Conservation (phyloP, 2,113 vertebrate genomes). For the Mionectes macconnelli region DNA sequence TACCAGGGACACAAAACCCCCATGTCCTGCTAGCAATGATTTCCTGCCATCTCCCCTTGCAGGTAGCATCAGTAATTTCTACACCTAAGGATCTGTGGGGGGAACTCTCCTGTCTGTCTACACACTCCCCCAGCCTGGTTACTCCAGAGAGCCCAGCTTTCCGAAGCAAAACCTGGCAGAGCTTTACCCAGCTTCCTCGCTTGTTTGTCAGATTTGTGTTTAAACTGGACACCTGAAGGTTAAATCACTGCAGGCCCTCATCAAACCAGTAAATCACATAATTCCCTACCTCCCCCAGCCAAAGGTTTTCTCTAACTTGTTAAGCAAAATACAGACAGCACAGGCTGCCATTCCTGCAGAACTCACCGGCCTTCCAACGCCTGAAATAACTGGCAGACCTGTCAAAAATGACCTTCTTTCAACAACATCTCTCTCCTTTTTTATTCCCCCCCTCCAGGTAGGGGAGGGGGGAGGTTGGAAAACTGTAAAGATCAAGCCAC, state of each 20-base stretch:
- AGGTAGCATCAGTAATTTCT: background rate
- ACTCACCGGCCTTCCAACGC: slow-evolving; percentile 20
- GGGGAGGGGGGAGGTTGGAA: slow-evolving; percentile 31
- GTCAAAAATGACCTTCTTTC: slow-evolving; percentile 78
- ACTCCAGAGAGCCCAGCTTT: background rate
- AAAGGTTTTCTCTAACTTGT: slow-evolving; percentile 31
- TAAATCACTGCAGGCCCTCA: slow-evolving; percentile 16
- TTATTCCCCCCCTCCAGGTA: background rate
- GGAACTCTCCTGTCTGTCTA: background rate
- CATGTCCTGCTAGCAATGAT: rapidly evolving
- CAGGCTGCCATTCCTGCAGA: slow-evolving; percentile 10
- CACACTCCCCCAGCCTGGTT: background rate
- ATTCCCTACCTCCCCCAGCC: background rate
- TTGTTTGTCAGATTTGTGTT: background rate
- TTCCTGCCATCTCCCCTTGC: background rate
- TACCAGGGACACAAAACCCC: background rate
- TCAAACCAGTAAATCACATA: slow-evolving; percentile 18
- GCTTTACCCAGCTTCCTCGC: background rate
- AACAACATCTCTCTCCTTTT: slow-evolving; percentile 68
- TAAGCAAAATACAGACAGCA: slow-evolving; percentile 50
- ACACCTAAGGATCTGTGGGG: background rate
- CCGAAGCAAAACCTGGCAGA: background rate
- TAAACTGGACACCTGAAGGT: background rate
- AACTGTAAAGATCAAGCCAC: slow-evolving; percentile 76
- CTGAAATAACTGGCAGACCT: slow-evolving; percentile 68